Base-by-base conservation (phyloP, 2,113 vertebrate species). In the Condylura cristata region DNA sequence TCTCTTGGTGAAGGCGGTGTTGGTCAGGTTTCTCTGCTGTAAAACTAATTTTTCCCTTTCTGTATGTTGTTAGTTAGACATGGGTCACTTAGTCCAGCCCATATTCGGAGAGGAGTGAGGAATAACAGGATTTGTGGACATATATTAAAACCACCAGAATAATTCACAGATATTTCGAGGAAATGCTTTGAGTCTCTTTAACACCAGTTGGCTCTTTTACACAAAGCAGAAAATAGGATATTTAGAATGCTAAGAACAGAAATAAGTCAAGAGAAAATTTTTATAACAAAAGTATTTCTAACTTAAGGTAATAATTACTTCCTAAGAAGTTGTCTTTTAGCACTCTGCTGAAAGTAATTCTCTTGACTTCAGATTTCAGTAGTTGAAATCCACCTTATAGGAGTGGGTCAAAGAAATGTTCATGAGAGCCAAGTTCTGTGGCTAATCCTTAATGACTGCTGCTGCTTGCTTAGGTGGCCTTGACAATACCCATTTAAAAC, bases 221-320 rank as follows among this genome's bases (percentile, higher is more conserved):
- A 13, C 61, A 58, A 56, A 39, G 5, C 13, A 72, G 30, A 66
- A 87, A 82, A 72, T 48, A n/a, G 16, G 83, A 60, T 9, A 81
- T 60, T 48, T 9, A 58, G 39, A 68, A 44, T 32, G 22, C 12
- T 51, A 46, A n/a, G 39, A 76, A 87, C n/a, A 82, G 48, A 91
- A 83, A 71, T 63, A 4, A 70, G 20, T 76, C 37, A 95, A 87
- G 82, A 87, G 82, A 86, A 87, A 88, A 76, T 5, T 41, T 76
- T 70, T 17, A 37, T 10, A 56, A 41, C 34, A n/a, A 56, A 76
- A 70, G 9, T 44, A 24, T 20, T 79, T 85, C 71, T 56, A 39
- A 66, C 14, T 88, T 24, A 70, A 30, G 34, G 12, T 34, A 48
- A 66, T 63, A 68, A 60, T 86, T 60, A 34, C 41, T 10, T n/a